These are phyloP conservation scores for Seriola dumerili DNA, from an alignment of 2,113 vertebrate genomes.

Conservation along the genomic window DNA sequence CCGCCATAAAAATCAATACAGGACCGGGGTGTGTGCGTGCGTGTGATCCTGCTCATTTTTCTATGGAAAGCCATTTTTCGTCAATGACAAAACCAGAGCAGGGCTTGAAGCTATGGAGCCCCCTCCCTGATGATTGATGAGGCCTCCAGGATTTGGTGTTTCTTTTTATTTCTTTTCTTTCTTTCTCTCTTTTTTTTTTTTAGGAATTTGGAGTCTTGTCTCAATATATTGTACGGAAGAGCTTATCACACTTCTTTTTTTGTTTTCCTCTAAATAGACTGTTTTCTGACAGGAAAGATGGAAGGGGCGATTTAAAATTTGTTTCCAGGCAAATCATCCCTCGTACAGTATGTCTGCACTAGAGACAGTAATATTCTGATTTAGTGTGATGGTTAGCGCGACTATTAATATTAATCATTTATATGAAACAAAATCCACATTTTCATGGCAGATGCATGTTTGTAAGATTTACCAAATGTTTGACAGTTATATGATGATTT, in stretches of 20 bases:
- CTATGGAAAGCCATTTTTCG: slow-evolving; percentile 81
- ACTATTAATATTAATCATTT: neutral
- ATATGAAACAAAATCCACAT: neutral
- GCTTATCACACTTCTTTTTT: slow-evolving; percentile 38
- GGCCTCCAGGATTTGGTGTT: slow-evolving; percentile 67
- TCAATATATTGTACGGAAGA: slow-evolving; percentile 47
- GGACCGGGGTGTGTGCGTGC: slow-evolving; percentile 67
- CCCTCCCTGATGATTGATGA: slow-evolving; percentile 77
- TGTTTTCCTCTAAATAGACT: slow-evolving; percentile 25
- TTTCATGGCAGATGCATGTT: neutral
- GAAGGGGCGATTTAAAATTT: slow-evolving; percentile 29
- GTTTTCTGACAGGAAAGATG: slow-evolving; percentile 38
- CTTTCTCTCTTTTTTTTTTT: slow-evolving; percentile 18
- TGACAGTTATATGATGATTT: slow-evolving; percentile 40
- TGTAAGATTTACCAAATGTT: slow-evolving; percentile 12
- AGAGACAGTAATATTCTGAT: slow-evolving; percentile 15
- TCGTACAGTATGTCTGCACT: neutral
- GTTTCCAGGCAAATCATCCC: slow-evolving; percentile 27
- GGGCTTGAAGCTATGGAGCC: slow-evolving; percentile 72
- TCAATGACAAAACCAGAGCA: slow-evolving; percentile 82
- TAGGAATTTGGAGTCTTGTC: slow-evolving; percentile 53
- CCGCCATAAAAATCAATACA: slow-evolving; percentile 84
- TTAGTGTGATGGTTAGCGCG: neutral
- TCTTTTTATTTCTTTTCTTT: slow-evolving; percentile 50
- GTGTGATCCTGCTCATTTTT: slow-evolving; percentile 81